Conservation (phyloP, 1,140 invertebrate species). For the Orius insidiosus region DNA sequence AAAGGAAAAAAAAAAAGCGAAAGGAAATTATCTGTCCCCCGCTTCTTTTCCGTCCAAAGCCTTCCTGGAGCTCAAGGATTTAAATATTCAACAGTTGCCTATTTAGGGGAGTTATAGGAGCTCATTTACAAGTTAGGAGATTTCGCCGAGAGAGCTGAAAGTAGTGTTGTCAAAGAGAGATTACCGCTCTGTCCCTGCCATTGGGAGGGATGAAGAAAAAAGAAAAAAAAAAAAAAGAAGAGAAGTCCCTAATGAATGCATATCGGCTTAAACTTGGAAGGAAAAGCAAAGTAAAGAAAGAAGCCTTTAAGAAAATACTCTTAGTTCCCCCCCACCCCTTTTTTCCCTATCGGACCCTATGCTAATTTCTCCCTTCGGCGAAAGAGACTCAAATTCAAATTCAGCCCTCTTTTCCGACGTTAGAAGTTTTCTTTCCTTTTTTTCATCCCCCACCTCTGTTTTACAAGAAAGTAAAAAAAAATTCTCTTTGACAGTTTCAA, state of each 20-base stretch:
- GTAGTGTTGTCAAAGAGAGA: conserved; percentile 14
- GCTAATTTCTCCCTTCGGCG: conserved; percentile 10
- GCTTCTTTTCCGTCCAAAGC: background rate
- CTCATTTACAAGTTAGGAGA: conserved; percentile 15
- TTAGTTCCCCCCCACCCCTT: background rate
- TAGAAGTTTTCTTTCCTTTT: conserved; percentile 2
- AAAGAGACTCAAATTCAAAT: conserved; percentile 11
- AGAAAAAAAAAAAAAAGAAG: conserved; percentile 4
- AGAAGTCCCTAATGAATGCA: conserved; percentile 14
- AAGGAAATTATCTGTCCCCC: conserved; percentile 4
- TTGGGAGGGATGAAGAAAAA: conserved; percentile 6
- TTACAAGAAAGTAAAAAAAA: background rate
- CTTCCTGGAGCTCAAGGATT: conserved; percentile 1
- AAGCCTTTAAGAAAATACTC: conserved; percentile 14
- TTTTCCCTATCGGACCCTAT: conserved; percentile 7
- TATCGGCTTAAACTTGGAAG: conserved; percentile 15
- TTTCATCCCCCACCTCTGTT: background rate
- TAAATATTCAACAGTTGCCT: conserved; percentile 14
- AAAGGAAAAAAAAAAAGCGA: background rate
- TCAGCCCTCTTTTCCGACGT: conserved; percentile 1
- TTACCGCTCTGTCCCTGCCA: conserved; percentile 6
- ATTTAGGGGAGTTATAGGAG: conserved; percentile 13
- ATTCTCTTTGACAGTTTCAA: too few species aligned
- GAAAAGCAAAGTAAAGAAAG: conserved; percentile 10
- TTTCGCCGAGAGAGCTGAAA: conserved; percentile 5